These are phyloP conservation scores for Melanotaenia maccullochi DNA, from an alignment of 2,797 vertebrate species.

Conservation along the genomic window DNA sequence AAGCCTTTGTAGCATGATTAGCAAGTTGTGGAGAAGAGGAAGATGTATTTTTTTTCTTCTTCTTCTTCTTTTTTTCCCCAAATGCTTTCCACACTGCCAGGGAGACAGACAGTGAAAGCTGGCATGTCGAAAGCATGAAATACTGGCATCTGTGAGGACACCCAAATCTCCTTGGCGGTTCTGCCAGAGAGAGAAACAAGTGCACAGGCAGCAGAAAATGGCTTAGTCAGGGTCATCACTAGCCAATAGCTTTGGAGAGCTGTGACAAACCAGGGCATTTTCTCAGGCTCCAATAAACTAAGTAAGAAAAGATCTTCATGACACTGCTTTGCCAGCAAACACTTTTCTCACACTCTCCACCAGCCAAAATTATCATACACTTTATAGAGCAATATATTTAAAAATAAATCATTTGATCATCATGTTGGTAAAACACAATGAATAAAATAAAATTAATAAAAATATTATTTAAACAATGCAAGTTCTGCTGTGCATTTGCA, in stretches of 20 bases:
- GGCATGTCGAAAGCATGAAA: constrained; percentile 74
- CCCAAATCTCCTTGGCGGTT: constrained; percentile 69
- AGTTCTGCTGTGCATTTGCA: not conserved
- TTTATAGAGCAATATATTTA: constrained; percentile 31
- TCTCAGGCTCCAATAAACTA: constrained; percentile 71
- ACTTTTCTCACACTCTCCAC: constrained; percentile 62
- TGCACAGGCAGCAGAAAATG: constrained; percentile 76
- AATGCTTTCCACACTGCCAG: constrained; percentile 53
- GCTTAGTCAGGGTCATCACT: constrained; percentile 80
- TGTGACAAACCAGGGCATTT: constrained; percentile 73
- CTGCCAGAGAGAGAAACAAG: constrained; percentile 57
- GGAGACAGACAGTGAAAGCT: constrained; percentile 61
- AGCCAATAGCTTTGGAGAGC: constrained; percentile 72
- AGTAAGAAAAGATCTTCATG: constrained; percentile 64
- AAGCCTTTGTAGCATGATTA: constrained; percentile 62
- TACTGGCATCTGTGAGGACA: constrained; percentile 71
- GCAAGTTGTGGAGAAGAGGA: constrained; percentile 63
- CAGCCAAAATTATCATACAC: constrained; percentile 46
- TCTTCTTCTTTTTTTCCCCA: not conserved
- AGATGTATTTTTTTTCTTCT: constrained; percentile 18
- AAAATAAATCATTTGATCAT: not conserved
- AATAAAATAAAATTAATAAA: not conserved
- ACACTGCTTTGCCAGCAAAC: constrained; percentile 47
- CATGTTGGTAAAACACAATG: not conserved
- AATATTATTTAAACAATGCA: not conserved